A percentile compares a stretch with the other conserved stretches of the same genome.
These are phyloP conservation scores for Dendroctonus ponderosae DNA, from an alignment of 1,140 invertebrate genomes.

Conservation along the genomic window DNA sequence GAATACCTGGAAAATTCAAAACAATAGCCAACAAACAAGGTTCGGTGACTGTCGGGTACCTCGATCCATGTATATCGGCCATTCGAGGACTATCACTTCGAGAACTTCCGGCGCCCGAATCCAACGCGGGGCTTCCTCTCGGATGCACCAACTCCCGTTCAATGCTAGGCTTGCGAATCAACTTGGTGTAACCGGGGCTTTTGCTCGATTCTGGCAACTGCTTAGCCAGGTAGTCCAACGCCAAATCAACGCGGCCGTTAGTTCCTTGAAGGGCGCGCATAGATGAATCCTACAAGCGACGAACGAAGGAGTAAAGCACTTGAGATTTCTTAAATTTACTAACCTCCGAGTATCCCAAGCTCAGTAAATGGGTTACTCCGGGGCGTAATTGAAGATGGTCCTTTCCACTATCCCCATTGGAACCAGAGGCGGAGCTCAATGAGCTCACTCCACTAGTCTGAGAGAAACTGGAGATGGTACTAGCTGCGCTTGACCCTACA, in stretches of 20 bases:
- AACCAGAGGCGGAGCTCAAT: constrained; percentile 56
- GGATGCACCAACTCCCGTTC: constrained; percentile 76
- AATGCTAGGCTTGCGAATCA: constrained; percentile 82
- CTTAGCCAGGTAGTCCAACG: constrained; percentile 67
- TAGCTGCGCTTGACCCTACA: constrained; percentile 71
- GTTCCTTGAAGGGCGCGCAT: constrained; percentile 66
- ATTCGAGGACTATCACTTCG: constrained; percentile 80
- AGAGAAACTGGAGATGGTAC: constrained; percentile 68
- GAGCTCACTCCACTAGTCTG: constrained; percentile 64
- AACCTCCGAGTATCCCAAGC: constrained; percentile 64
- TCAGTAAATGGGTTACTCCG: constrained; percentile 54
- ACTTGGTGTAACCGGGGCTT: constrained; percentile 63
- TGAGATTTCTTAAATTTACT: constrained; percentile 9
- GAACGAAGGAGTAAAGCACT: too few species aligned
- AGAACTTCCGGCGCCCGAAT: constrained; percentile 83
- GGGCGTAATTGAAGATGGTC: constrained; percentile 50
- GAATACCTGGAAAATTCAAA: constrained; percentile 57
- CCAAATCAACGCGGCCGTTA: constrained; percentile 67
- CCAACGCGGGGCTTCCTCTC: constrained; percentile 79
- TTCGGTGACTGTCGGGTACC: not conserved
- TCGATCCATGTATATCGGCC: constrained; percentile 52
- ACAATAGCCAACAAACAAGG: not conserved
- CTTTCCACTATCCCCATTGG: constrained; percentile 61
- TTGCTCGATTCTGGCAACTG: constrained; percentile 53
- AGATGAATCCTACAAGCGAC: constrained; percentile 60